Conservation (phyloP, 2,888 invertebrate genomes). For the Stomorhina lunata region DNA sequence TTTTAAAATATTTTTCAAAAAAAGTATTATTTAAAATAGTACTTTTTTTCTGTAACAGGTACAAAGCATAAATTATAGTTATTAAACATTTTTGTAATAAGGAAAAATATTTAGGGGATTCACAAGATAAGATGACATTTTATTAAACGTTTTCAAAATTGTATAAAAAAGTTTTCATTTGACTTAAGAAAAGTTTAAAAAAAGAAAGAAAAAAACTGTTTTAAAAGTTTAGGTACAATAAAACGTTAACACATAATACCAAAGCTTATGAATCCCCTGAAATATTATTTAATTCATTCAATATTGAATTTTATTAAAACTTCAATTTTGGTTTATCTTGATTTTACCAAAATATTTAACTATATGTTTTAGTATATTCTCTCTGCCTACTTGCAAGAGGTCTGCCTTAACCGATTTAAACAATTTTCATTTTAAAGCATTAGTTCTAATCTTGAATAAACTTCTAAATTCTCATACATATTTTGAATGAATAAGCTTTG, state of each 20-base stretch:
- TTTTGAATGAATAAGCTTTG: no score
- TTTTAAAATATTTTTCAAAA: conserved; percentile 15
- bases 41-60: conserved; percentile 52
- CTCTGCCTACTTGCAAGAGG: not conserved
- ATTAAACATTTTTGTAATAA: conserved; percentile 18
- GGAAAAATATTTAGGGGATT: conserved; percentile 2
- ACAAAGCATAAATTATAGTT: conserved; percentile 47
- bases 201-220: no score
- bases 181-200: no score
- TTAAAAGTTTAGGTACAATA: no score
- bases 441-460: no score
- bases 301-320: conserved; percentile 59
- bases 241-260: no score
- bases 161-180: no score
- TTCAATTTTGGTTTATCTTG: conserved; percentile 21
- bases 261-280: no score
- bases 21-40: conserved; percentile 43
- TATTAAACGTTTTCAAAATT: no score
- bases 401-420: not conserved
- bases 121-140: no score
- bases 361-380: no score
- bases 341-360: conserved; percentile 24
- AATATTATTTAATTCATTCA: conserved; percentile 17
- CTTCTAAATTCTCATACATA: no score
- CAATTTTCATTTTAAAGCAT: not conserved